Base-by-base conservation (phyloP, 2,888 invertebrate genomes). In the Drosophila mayaguana region DNA sequence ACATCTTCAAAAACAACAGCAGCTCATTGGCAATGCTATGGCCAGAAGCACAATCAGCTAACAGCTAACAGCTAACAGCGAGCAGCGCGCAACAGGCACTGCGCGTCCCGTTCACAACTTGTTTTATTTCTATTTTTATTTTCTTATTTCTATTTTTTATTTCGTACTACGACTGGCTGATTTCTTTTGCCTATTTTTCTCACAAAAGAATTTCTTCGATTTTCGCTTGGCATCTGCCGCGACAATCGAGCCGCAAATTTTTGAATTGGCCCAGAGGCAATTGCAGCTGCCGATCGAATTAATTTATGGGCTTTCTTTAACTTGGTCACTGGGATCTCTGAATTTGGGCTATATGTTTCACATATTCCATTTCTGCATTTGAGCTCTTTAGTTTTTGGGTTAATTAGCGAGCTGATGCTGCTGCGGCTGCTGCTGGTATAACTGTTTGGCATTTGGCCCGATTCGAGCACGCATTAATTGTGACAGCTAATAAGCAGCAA, bases 141-240 rank as follows among this genome's bases (percentile, higher is more conserved):
- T 43, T 76, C 59, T 55, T 55, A 59, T 62, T 36, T 40, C 18
- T 40, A 25, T 59, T 38, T 48, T 38, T 55, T 8, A n/a, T 25
- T 51, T 22, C 12, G 28, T 36, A 34, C 16, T 51, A 28, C 42
- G 48, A 18, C 55, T 69, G 51, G 69, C 63, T 63, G 81, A 83
- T 89, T 83, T 83, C 83, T 83, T 83, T 83, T 73, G 81, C 43
- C 81, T 69, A 77, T 82, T 84, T 83, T 84, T 89, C 89, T 81
- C 84, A 84, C 84, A 81, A 89, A 75, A 89, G 83, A 87, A 84
- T 89, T 75, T 84, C 73, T 75, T 78, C 63, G 73, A 59, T 72
- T 66, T 54, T 36, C 54, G 42, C 16, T 73, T 56, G 43, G 54
- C 51, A 53, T 63, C 64, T 62, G 57, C 16, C 20, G 51, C 55